Base-by-base conservation (phyloP, 2,888 invertebrate genomes). In the Andrena marginata region DNA sequence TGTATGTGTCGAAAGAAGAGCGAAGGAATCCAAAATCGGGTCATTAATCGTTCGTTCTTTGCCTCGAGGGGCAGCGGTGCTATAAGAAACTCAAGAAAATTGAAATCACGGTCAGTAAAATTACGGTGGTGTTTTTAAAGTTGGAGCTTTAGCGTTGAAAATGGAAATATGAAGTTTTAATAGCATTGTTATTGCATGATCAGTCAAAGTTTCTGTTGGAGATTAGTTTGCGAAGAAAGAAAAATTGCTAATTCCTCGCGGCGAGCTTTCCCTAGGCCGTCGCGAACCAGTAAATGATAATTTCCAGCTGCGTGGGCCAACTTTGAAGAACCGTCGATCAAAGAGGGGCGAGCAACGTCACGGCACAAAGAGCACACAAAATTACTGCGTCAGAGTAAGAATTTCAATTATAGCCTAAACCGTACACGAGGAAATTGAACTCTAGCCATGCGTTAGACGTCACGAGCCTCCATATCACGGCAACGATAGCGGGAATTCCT, bases 251-350 rank as follows among this genome's bases (percentile, higher is more conserved):
- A 71, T 67, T 33, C 16, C 5, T 20, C 4, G 2, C 6, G 16
- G 29, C 6, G 16, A 67, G 51, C 31, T 62, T 51, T 59, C 59
- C 54, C 59, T 16, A 7, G 51, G 20, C 13, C 23, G 13, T 26
- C 35, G 51, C 20, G 65, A 54, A 77, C 82, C 84, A 68, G 82
- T 84, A 78, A 77, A 77, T 77, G 81, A 80, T 74, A 78, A 80
- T 84, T 83, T 82, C 76, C 80, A 77, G 82, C 82, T 29, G 75
- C 68, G 62, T 31, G 77, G 64, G 23, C 65, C 63, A 67, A 76
- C 83, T 88, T 87, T 87, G 88, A 86, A 75, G 79, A 82, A 80
- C 64, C 42, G 56, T 49, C 81, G 81, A 77, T 88, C 85, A 88
- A 88, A 87, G 83, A 54, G 76, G 23, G 63, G n/a, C 59, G 54